phyloP scores from a whole-genome alignment of 2,113 vertebrate species.

The Pelobates fuscus region DNA sequence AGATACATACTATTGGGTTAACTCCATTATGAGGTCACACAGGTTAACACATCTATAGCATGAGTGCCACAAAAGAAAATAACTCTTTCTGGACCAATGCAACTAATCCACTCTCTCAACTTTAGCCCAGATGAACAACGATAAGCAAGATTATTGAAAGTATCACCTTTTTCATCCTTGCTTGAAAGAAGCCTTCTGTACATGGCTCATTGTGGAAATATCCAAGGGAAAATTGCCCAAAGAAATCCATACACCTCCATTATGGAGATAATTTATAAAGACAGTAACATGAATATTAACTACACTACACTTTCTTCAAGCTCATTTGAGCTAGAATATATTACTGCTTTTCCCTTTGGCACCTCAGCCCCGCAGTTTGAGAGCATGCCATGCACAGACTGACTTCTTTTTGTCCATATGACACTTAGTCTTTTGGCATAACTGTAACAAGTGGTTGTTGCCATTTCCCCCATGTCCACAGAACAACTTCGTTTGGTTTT shows the following conservation, averaged over 20 bases:
- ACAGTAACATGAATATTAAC: background rate
- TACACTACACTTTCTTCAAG: constrained; percentile 88
- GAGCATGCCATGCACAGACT: constrained; percentile 85
- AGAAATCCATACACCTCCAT: constrained; percentile 6
- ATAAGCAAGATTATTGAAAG: background rate
- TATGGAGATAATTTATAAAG: background rate
- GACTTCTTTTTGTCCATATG: constrained; percentile 86
- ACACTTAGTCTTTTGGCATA: constrained; percentile 84
- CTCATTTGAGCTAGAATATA: constrained; percentile 61
- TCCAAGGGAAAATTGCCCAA: background rate
- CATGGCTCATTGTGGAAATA: constrained; percentile 30
- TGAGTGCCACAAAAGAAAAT: background rate
- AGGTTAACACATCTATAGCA: constrained; percentile 1
- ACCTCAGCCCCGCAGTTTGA: constrained; percentile 65
- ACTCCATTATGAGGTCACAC: no score
- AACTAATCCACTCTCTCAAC: no score
- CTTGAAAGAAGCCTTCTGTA: background rate
- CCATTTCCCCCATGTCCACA: constrained; percentile 78
- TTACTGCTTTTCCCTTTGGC: constrained; percentile 55
- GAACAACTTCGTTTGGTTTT: constrained; percentile 80
- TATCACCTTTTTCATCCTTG: background rate
- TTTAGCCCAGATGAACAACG: no score
- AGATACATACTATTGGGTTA: no score
- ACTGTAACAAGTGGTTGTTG: constrained; percentile 66
- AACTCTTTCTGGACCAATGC: background rate